Evolutionary conservation across 2,888 invertebrate genomes (phyloP), one percentile per base, ranked within the genome.

Genomic region (Anagyrus pseudococci): DNA sequence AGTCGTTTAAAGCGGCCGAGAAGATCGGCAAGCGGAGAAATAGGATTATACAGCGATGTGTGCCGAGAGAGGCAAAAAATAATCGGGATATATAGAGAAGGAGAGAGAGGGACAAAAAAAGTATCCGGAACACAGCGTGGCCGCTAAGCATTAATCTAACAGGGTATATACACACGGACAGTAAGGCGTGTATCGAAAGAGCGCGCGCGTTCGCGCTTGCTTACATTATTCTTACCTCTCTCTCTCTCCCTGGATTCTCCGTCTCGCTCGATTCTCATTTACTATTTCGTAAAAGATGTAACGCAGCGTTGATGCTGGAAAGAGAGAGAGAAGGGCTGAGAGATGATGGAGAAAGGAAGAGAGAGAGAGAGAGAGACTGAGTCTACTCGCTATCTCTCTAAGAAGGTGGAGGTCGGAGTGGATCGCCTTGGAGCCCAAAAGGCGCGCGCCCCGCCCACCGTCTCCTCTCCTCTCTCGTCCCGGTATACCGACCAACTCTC

Each of bases 351-450:
- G 49, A 41, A 40, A 53, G 56, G 33, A 48, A 29, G 41, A 47
- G 62, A 25, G 33, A 20, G 50, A 48, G 44, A 20, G 3, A 23
- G 25, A 3, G 44, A 1, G 20, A 40, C 26, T 6, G 48, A 17
- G 26, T 23, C 20, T 8, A 71, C 74, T 71, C 71, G 73, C 76
- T 77, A 74, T 75, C 75, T 77, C 73, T 58, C 57, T 75, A 74
- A 73, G 72, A 78, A 77, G 19, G 77, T 75, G 72, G 76, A 77
- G 78, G 75, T 78, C 73, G 74, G 78, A 80, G 79, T 79, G 78
- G 79, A 78, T 80, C 79, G 79, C 80, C 80, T 80, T 80, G 80
- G 80, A 80, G 79, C 79, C 76, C 73, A 74, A 77, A 76, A 77
- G 76, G 77, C 77, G 78, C 77, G 78, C 69, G 75, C 70, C 75